Conservation (phyloP, 2,113 vertebrate species). For the Argyrosomus japonicus region DNA sequence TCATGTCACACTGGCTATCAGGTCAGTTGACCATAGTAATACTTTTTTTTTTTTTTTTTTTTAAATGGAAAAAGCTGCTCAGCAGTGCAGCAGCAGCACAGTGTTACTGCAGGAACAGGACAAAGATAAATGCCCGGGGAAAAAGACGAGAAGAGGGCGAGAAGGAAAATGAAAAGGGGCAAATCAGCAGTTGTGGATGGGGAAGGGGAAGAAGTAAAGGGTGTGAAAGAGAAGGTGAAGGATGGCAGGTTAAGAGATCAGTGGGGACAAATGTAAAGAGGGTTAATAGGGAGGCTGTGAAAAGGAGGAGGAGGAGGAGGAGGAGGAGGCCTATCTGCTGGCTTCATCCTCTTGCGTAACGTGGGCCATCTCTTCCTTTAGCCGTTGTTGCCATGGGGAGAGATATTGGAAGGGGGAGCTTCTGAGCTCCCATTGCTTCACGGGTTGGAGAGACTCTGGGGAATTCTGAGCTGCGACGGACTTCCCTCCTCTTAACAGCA, state of each 20-base stretch:
- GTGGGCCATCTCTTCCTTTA: slow-evolving; percentile 84
- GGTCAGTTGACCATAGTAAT: slow-evolving; percentile 37
- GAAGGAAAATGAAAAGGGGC: slow-evolving; percentile 15
- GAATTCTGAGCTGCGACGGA: slow-evolving; percentile 74
- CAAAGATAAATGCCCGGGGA: slow-evolving; percentile 29
- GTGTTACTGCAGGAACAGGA: slow-evolving; percentile 14
- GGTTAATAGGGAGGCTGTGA: slow-evolving; percentile 68
- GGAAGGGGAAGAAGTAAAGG: slow-evolving; percentile 8
- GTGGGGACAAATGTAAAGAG: slow-evolving; percentile 60
- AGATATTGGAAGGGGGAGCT: slow-evolving; percentile 78
- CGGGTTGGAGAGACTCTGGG: slow-evolving; percentile 66
- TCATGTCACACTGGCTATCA: neutral
- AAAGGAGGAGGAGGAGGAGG: slow-evolving; percentile 48
- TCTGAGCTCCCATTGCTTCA: slow-evolving; percentile 74
- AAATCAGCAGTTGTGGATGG: neutral
- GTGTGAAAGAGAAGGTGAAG: slow-evolving; percentile 28
- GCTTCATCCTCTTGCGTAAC: slow-evolving; percentile 88
- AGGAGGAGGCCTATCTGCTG: slow-evolving; percentile 69
- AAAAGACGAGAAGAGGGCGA: neutral
- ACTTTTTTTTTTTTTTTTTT: slow-evolving; percentile 4
- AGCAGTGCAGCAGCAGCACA: slow-evolving; percentile 8
- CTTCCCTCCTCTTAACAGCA: slow-evolving; percentile 29
- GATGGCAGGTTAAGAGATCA: slow-evolving; percentile 17
- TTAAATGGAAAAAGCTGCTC: slow-evolving; percentile 14
- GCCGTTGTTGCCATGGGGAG: slow-evolving; percentile 94